A percentile compares a stretch with the other conserved stretches of the same genome.
phyloP scores from a whole-genome alignment of 2,113 vertebrate genomes.

The Megaceryle maxima region DNA sequence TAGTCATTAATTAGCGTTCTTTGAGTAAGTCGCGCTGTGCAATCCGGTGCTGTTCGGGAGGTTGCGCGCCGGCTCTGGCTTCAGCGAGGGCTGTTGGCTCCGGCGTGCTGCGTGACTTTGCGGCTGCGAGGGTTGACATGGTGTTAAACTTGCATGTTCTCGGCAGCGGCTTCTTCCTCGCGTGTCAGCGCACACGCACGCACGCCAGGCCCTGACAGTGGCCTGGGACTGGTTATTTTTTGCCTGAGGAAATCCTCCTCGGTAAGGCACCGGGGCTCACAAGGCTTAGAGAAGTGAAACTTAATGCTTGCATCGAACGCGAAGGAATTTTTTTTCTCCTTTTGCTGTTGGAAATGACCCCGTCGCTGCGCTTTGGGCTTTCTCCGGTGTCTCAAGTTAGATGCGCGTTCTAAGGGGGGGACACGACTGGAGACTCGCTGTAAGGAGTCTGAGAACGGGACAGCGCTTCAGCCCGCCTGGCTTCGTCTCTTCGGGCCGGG shows the following conservation, averaged over 20 bases:
- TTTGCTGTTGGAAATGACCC: rapidly evolving
- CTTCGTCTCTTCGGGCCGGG: neutral
- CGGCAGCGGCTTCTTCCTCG: neutral
- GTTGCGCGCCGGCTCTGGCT: neutral
- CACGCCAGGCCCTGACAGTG: rapidly evolving
- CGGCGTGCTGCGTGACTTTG: neutral
- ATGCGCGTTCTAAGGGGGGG: neutral
- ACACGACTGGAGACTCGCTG: too few relatives aligned
- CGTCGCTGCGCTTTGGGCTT: too few relatives aligned
- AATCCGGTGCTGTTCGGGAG: neutral
- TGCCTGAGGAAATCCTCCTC: neutral
- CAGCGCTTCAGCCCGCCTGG: neutral
- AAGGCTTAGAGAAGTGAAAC: neutral
- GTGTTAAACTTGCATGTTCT: rapidly evolving
- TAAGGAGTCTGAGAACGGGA: neutral
- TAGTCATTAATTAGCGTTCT: neutral
- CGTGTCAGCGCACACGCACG: neutral
- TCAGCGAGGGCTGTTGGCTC: rapidly evolving
- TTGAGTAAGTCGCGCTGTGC: neutral
- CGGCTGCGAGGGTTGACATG: neutral
- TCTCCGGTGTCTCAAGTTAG: rapidly evolving
- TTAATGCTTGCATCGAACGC: rapidly evolving
- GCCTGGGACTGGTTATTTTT: rapidly evolving
- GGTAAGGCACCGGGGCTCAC: neutral
- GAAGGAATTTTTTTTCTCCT: neutral